Evolutionary conservation across 2,797 vertebrate genomes (phyloP).

Genomic region (Pseudochromis fuscus): DNA sequence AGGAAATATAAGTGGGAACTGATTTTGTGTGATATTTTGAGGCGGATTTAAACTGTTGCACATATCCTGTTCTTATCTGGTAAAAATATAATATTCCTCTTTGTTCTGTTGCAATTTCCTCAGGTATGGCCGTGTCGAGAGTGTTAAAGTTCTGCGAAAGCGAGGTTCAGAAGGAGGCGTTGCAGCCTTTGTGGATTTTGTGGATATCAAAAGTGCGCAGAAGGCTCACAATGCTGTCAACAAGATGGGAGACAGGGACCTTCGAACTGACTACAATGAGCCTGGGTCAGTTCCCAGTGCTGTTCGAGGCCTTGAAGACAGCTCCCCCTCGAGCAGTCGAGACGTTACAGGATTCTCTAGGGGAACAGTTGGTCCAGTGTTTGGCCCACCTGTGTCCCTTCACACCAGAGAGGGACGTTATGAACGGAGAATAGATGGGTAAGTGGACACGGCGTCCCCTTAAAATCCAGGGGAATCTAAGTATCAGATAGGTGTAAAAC

Average conservation of each 20-base stretch:
- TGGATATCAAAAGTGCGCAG: conserved; percentile 99
- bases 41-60: not conserved
- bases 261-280: conserved; percentile 99
- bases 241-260: conserved; percentile 99
- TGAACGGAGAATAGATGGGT: conserved; percentile 99
- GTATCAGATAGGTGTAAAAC: conserved; percentile 83
- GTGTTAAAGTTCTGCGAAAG: conserved; percentile 99
- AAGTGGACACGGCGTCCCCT: conserved; percentile 98
- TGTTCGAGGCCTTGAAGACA: conserved; percentile 98
- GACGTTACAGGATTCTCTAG: conserved; percentile 99
- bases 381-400: conserved; percentile 96
- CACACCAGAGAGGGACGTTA: conserved; percentile 99
- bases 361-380: conserved; percentile 96
- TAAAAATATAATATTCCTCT: conserved; percentile 50
- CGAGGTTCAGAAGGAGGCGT: conserved; percentile 98
- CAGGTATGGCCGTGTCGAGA: conserved; percentile 99
- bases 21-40: not conserved
- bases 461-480: conserved; percentile 92
- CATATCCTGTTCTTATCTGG: not conserved
- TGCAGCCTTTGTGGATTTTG: conserved; percentile 99
- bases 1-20: not conserved
- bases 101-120: conserved; percentile 53
- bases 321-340: conserved; percentile 98
- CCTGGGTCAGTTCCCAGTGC: conserved; percentile 99
- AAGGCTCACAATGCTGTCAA: conserved; percentile 99